Evolutionary conservation across 2,888 invertebrate species (phyloP), one percentile per base, ranked within the genome.

Genomic region (Lithophane leautieri): DNA sequence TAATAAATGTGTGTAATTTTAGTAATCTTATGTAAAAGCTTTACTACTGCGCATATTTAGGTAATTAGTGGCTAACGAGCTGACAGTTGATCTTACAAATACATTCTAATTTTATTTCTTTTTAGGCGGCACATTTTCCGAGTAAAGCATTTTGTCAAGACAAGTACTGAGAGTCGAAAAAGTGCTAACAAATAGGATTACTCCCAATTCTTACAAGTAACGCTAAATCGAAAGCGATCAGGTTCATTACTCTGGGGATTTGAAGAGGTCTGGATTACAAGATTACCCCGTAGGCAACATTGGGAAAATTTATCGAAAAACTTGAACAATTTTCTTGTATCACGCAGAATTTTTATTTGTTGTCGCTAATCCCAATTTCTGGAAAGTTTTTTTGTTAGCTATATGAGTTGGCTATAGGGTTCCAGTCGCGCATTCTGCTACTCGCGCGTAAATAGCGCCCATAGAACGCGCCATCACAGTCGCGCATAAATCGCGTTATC

Each of bases 241-340:
- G 52, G 3, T 34, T 61, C 54, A 52, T 79, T 42, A 56, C 66
- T 66, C 60, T 1, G 14, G 54, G 16, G 60, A 72, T 19, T 47
- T 2, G 9, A 42, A 60, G 16, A 40, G 28, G 22, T 61, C 66
- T 44, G 65, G 47, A 61, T 72, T 54, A 68, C 54, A 50, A 67
- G 22, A 73, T 63, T 19, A n/a, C 40, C 44, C 54, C 40, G 56
- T 63, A 47, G 12, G 34, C 28, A 25, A 44, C 34, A 34, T 19
- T 19, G 2, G 34, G 47, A 50, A 9, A 78, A 40, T 9, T 42
- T 61, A 28, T 61, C 0, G 14, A 40, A 54, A 47, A 79, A 54
- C 73, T 73, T 78, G 50, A 8, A n/a, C 65, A 60, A 54, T 79
- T 78, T 61, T 61, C 28, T 16, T 47, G n/a, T 12, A 44, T n/a